Evolutionary conservation across 1,140 invertebrate genomes (phyloP), one percentile per base, ranked within the genome.

Genomic region (Zaprionus ghesquierei): DNA sequence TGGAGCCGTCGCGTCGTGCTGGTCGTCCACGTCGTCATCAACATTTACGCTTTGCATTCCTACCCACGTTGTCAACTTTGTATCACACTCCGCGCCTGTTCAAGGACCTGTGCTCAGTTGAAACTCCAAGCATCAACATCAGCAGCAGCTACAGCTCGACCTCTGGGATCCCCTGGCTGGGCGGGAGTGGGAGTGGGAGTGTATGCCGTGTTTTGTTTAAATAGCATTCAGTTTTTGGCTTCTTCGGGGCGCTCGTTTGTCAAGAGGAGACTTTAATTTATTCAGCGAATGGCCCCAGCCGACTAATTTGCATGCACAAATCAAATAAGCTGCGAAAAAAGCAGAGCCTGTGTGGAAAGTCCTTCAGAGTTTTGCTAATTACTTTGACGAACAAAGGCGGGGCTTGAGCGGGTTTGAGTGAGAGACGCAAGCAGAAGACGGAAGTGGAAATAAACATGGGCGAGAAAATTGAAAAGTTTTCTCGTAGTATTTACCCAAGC

Each of bases 291-390:
- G 85, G 82, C 73, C 85, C 62, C 54, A 77, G 79, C 70, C 84
- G 73, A 87, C 84, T 84, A 89, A 89, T 89, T 89, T 89, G 79
- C 84, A 89, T 89, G 84, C 77, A 78, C 58, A 89, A 89, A 89
- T 89, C 85, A 89, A 89, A 89, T 84, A 87, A 89, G 77, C 76
- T 87, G 44, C 78, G 70, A 54, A 79, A 51, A 53, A 62, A 64
- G n/a, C 53, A 29, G 38, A 18, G 25, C 27, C 18, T 70, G 72
- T n/a, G n/a, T n/a, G 61, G 65, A 66, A 65, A 75, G 84, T 87
- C 59, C 79, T 84, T 79, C 33, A 65, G 69, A 85, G 62, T 80
- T 65, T 78, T 73, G 71, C 87, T 90, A 90, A 90, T 90, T 90
- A 90, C 82, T 82, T 90, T 90, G 87, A 90, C 71, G 87, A 75